Evolutionary conservation across 2,797 vertebrate species (phyloP), one percentile per base, ranked within the genome.

Genomic region (Anabas testudineus): DNA sequence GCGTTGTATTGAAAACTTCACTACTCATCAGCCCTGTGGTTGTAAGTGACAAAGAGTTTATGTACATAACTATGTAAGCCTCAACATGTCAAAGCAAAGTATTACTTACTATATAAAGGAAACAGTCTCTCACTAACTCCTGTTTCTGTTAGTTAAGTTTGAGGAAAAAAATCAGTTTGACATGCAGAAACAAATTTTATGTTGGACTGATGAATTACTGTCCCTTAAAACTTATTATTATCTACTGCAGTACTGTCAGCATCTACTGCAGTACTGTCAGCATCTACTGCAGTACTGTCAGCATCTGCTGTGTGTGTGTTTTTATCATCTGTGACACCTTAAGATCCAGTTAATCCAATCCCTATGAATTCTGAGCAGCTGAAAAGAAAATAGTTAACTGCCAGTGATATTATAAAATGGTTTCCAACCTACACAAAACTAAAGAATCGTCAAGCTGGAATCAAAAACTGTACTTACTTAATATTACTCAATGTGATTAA

Each of bases 111-210:
- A 21, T 18, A 26, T 22, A 4, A 22, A 26, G 8, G 10, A 39
- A 52, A 70, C 46, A 58, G 41, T 51, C 22, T 28, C 46, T 78
- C 52, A 53, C 36, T 63, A 42, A 36, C 64, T 72, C 57, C 61
- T 71, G 28, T 59, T 57, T 60, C n/a, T n/a, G n/a, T n/a, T n/a
- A n/a, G n/a, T n/a, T n/a, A n/a, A n/a, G n/a, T n/a, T n/a, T n/a
- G n/a, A n/a, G n/a, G n/a, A n/a, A n/a, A n/a, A n/a, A n/a, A n/a
- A n/a, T n/a, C n/a, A n/a, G n/a, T n/a, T n/a, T n/a, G n/a, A n/a
- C n/a, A 42, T 45, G 37, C 7, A 18, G 19, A 10, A 7, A 26
- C 16, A n/a, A 21, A 62, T 57, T 52, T 41, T 42, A 30, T 21
- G 41, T 34, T 49, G 15, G 16, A 14, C 21, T 19, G n/a, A 28